phyloP scores from a whole-genome alignment of 1,140 invertebrate genomes.

The Heliconius congener region DNA sequence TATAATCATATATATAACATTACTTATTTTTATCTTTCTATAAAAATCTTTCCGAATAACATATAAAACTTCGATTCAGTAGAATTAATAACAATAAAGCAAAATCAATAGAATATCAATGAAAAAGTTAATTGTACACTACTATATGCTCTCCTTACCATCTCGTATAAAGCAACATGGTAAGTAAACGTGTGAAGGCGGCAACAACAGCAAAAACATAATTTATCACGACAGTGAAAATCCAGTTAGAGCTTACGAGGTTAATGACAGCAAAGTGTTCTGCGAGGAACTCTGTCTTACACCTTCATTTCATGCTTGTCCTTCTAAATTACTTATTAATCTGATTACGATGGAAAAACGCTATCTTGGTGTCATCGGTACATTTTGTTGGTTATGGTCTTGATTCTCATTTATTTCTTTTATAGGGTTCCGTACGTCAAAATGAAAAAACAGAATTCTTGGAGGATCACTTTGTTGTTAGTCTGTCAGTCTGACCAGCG shows the following conservation, averaged over 20 bases:
- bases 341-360: not conserved
- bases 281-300: not conserved
- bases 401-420: not conserved
- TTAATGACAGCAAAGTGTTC: conserved; percentile 19
- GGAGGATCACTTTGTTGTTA: too few relatives aligned
- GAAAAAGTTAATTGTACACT: conserved; percentile 14
- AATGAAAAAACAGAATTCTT: too few relatives aligned
- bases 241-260: conserved; percentile 17
- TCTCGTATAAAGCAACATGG: not conserved
- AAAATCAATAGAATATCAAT: not conserved
- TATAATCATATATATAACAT: too few relatives aligned
- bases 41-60: too few relatives aligned
- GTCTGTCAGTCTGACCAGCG: too few relatives aligned
- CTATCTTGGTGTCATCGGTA: not conserved
- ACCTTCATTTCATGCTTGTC: not conserved
- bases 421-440: too few relatives aligned
- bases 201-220: not conserved
- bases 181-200: not conserved
- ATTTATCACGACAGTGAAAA: conserved; percentile 15
- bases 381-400: not conserved
- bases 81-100: too few relatives aligned
- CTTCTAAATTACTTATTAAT: not conserved
- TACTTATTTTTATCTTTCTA: too few relatives aligned
- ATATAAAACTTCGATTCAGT: too few relatives aligned
- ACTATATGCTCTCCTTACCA: conserved; percentile 25